Conservation (phyloP, 2,797 vertebrate genomes). For the Nyctibius grandis region DNA sequence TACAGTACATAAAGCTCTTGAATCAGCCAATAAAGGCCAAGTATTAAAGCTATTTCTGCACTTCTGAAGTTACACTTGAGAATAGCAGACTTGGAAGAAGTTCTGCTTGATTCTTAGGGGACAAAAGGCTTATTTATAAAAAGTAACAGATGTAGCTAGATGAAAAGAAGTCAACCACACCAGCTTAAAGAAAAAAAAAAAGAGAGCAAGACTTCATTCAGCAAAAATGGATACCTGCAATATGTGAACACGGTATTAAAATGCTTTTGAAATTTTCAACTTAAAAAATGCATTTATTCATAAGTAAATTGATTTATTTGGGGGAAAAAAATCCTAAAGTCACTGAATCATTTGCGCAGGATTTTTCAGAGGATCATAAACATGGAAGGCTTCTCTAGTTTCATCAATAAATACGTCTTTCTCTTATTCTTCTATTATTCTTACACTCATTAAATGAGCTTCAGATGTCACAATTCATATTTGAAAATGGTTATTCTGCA, state of each 20-base stretch:
- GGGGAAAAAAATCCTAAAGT: background rate
- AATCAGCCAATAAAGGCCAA: slow-evolving; percentile 54
- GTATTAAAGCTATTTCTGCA: slow-evolving; percentile 54
- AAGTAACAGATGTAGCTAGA: slow-evolving; percentile 36
- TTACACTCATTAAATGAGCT: background rate
- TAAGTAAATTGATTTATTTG: background rate
- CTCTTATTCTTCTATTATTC: background rate
- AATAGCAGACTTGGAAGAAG: slow-evolving; percentile 43
- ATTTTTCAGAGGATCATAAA: background rate
- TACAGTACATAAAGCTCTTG: slow-evolving; percentile 34
- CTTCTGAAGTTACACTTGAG: slow-evolving; percentile 47
- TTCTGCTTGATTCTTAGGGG: slow-evolving; percentile 26
- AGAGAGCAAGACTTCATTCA: background rate
- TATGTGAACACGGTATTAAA: background rate
- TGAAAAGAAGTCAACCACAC: slow-evolving; percentile 34
- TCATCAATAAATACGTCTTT: background rate
- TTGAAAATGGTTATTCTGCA: background rate
- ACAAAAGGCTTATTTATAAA: slow-evolving; percentile 43
- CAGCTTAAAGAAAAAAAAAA: background rate
- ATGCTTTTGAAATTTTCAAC: background rate
- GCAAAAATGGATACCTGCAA: background rate
- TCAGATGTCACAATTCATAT: background rate
- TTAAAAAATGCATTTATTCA: background rate
- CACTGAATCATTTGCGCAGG: background rate
- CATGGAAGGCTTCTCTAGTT: background rate